Evolutionary conservation across 2,888 invertebrate species (phyloP), one percentile per base, ranked within the genome.

Genomic region (Lasioglossum oenotherae): DNA sequence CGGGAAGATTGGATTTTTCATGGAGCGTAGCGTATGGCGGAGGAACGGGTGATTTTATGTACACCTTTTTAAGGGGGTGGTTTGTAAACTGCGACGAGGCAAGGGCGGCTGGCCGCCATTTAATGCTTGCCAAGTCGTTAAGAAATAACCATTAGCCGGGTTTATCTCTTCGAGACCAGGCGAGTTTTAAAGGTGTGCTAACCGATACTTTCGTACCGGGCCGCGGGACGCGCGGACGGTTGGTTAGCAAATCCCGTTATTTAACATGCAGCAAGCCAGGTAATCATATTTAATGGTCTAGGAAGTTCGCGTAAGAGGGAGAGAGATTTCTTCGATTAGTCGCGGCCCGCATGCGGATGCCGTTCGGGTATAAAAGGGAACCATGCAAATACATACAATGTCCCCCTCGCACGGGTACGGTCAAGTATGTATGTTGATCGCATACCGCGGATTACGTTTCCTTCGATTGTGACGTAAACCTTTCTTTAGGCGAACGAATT

Each of bases 211-310:
- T 74, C 79, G 74, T 35, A 67, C 49, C 19, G 46, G 75, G 69
- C 38, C 10, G 64, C 80, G 44, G 72, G 81, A 64, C 71, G 72
- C 71, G 14, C 64, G 27, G 74, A 80, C 67, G 77, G 16, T 80
- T 74, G 88, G 81, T 87, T 86, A 89, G 85, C 86, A 87, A 86
- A 90, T 85, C 86, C 81, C 80, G 86, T 92, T 92, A 91, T 90
- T 91, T 86, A 89, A 90, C 87, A 46, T 86, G 74, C 84, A 64
- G 80, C 85, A 78, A 85, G 85, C 84, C 82, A 14, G 80, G 89
- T 91, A 92, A 92, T 92, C 88, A 90, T 87, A 90, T 91, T 92
- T 92, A 92, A 92, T 90, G 88, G 87, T 79, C 85, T 86, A 92
- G 92, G 91, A 92, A 92, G 91, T 91, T 88, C 85, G 64, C 87